phyloP scores from a whole-genome alignment of 2,113 vertebrate genomes.

The Hoplias malabaricus region DNA sequence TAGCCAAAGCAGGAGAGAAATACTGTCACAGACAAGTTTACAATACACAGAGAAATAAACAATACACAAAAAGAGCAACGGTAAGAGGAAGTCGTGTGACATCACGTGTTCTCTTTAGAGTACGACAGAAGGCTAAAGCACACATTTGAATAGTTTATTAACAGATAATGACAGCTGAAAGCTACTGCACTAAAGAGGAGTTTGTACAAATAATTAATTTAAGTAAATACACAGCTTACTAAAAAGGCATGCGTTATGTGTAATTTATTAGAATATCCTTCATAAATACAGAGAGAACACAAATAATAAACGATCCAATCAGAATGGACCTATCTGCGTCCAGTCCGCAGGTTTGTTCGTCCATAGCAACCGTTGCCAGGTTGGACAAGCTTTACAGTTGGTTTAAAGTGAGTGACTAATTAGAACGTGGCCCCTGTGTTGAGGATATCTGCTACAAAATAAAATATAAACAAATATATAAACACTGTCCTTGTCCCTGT shows the following conservation, averaged over 20 bases:
- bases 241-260: background rate
- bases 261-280: background rate
- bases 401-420: no score
- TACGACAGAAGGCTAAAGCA: background rate
- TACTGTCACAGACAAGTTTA: background rate
- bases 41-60: background rate
- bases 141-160: background rate
- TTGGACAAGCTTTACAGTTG: no score
- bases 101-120: background rate
- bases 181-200: background rate
- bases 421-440: no score
- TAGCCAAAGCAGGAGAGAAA: background rate
- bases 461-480: no score
- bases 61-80: background rate
- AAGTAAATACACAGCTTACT: background rate
- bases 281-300: slow-evolving; percentile 4
- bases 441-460: no score
- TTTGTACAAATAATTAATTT: slow-evolving; percentile 4
- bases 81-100: background rate
- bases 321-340: background rate
- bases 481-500: no score
- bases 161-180: background rate
- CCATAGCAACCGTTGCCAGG: no score
- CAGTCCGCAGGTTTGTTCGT: no score
- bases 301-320: background rate